phyloP scores from a whole-genome alignment of 2,797 vertebrate species.

The Notoglanidium macrostoma region DNA sequence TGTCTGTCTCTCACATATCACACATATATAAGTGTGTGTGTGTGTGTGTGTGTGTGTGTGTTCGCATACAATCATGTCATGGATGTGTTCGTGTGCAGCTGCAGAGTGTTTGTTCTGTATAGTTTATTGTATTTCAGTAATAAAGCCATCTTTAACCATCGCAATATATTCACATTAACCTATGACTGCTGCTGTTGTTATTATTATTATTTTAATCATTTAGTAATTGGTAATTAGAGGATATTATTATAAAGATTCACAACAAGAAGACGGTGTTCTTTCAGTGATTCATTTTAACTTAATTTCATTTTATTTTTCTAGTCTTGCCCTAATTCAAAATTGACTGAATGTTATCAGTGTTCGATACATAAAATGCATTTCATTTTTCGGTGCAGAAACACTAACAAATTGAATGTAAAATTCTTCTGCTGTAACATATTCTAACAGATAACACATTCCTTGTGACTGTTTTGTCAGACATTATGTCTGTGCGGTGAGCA shows the following conservation, averaged over 20 bases:
- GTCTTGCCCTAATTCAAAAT: not conserved
- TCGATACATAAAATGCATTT: not conserved
- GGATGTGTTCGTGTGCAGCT: not conserved
- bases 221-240: not conserved
- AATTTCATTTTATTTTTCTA: not conserved
- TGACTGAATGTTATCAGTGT: not conserved
- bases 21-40: too few relatives aligned
- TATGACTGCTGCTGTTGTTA: not conserved
- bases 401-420: not conserved
- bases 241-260: not conserved
- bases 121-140: not conserved
- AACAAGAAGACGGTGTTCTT: not conserved
- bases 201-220: not conserved
- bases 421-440: not conserved
- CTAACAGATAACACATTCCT: not conserved
- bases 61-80: not conserved
- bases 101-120: not conserved
- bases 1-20: too few relatives aligned
- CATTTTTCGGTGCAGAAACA: too few relatives aligned
- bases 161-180: not conserved
- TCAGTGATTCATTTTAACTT: not conserved
- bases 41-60: too few relatives aligned
- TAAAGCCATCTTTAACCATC: not conserved
- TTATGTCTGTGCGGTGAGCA: conserved; percentile 18
- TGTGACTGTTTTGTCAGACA: conserved; percentile 5